Evolutionary conservation across 2,797 vertebrate genomes (phyloP), one percentile per base, ranked within the genome.

Genomic region (Pangasius sanitwongsei): DNA sequence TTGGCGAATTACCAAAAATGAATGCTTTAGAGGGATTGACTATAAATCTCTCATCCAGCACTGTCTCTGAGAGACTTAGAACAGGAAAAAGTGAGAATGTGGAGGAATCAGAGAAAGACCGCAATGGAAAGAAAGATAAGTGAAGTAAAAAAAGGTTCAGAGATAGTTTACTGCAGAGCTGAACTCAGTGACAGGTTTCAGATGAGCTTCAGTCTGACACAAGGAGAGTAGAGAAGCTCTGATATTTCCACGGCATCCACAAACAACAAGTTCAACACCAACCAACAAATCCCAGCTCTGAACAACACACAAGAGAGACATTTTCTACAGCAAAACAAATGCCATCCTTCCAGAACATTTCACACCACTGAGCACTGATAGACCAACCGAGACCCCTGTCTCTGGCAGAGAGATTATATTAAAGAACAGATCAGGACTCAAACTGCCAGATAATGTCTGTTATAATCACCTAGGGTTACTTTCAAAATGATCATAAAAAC

Each of bases 141-240:
- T 15, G 34, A 57, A 53, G n/a, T 31, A 59, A 44, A 78, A 77
- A 48, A 70, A 25, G 3, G 15, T 83, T 44, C 23, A 83, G 25
- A 25, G 81, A 44, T 16, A 3, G 8, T 87, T 55, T 55, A 55
- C 61, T 80, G 59, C 74, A 85, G 83, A 80, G 57, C 28, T 53
- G 57, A 50, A 59, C 70, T 86, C 57, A 50, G 57, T 63, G 74
- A 41, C 75, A 63, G 82, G 41, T 65, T 83, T 83, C 61, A 81
- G 50, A 31, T 53, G n/a, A 72, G n/a, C 13, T 61, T 37, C 34
- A 59, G 12, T 57, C 87, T 59, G 63, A 87, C 63, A 80, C 55
- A 16, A 50, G 16, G 4, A 31, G 69, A 59, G 25, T 20, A 74
- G 77, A 57, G 31, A 81, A 80, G 77, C 69, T 41, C 53, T 23